These are phyloP conservation scores for Sebastes flavidus DNA, from an alignment of 2,797 vertebrate genomes.

Conservation along the genomic window DNA sequence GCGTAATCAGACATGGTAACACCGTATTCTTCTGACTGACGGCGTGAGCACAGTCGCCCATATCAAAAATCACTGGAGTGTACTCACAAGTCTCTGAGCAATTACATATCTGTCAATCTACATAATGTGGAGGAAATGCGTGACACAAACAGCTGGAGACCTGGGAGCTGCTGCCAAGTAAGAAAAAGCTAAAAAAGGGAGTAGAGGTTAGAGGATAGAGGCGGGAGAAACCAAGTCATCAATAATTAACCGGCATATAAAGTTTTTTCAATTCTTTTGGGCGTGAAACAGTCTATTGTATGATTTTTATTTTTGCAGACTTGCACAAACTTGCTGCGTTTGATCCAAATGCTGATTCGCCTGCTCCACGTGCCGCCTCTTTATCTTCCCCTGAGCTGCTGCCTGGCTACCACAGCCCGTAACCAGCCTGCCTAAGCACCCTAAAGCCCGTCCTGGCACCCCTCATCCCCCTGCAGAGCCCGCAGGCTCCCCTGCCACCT, in stretches of 20 bases:
- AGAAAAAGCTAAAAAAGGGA: slow-evolving; percentile 21
- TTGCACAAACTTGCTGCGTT: not conserved
- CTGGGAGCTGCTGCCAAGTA: slow-evolving; percentile 25
- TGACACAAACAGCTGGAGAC: slow-evolving; percentile 52
- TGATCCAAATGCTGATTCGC: slow-evolving; percentile 14
- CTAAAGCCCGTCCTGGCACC: slow-evolving; percentile 48
- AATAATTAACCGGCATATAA: not conserved
- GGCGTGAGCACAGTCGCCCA: slow-evolving; percentile 21
- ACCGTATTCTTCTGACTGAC: slow-evolving; percentile 47
- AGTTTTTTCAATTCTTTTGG: not conserved
- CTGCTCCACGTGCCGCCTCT: slow-evolving; percentile 11
- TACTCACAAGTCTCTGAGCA: slow-evolving; percentile 64
- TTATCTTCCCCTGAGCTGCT: slow-evolving; percentile 36
- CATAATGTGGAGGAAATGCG: slow-evolving; percentile 65
- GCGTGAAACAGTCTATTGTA: not conserved
- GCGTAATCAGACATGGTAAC: slow-evolving; percentile 59
- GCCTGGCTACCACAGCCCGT: slow-evolving; percentile 15
- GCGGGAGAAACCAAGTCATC: not conserved
- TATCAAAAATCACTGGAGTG: slow-evolving; percentile 49
- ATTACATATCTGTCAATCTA: slow-evolving; percentile 74
- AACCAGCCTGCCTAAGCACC: slow-evolving; percentile 43
- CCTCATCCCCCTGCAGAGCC: not conserved
- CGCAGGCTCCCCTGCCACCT: slow-evolving; percentile 4
- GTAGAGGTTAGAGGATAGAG: not conserved
- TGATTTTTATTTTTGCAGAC: slow-evolving; percentile 17